Percentiles rank a stretch among this genome's conserved stretches.
Evolutionary conservation across 2,113 vertebrate species (phyloP).

Genomic region (Clarias macrocephalus): DNA sequence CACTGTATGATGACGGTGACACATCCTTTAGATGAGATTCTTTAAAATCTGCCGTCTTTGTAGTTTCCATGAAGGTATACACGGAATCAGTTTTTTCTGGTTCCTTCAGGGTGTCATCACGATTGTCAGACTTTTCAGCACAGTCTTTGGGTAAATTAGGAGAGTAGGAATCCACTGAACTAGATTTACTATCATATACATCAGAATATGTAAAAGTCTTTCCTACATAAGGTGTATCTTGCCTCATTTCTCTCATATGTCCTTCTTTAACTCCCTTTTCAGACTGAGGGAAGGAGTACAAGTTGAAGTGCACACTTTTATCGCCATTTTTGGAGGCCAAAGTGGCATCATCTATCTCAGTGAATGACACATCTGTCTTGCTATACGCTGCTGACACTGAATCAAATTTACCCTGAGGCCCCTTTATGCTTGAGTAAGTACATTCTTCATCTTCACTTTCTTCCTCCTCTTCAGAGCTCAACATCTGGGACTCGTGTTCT

Average conservation of each 20-base stretch:
- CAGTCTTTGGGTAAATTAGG: conserved; percentile 59
- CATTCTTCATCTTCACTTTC: conserved; percentile 61
- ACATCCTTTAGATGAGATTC: conserved; percentile 74
- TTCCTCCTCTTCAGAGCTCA: conserved; percentile 68
- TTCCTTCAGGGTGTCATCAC: conserved; percentile 43
- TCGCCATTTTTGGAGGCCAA: conserved; percentile 60
- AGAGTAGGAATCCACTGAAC: conserved; percentile 66
- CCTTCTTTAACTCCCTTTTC: conserved; percentile 57
- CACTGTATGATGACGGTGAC: conserved; percentile 72
- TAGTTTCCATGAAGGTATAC: conserved; percentile 3
- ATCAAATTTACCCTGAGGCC: conserved; percentile 56
- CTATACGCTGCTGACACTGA: conserved; percentile 40
- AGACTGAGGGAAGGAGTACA: conserved; percentile 66
- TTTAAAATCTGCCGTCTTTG: conserved; percentile 61
- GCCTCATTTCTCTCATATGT: conserved; percentile 79
- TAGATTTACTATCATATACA: conserved; percentile 81
- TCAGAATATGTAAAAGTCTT: conserved; percentile 92
- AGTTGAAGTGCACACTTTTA: conserved; percentile 73
- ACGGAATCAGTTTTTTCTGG: conserved; percentile 45
- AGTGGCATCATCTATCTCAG: conserved; percentile 47
- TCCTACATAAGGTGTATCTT: conserved; percentile 91
- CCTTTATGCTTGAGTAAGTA: conserved; percentile 53
- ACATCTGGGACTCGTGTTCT: conserved; percentile 59
- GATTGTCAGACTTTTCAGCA: conserved; percentile 60
- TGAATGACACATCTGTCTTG: conserved; percentile 49